Evolutionary conservation across 2,797 vertebrate species (phyloP), one percentile per base, ranked within the genome.

Genomic region (Coregonus sp.): DNA sequence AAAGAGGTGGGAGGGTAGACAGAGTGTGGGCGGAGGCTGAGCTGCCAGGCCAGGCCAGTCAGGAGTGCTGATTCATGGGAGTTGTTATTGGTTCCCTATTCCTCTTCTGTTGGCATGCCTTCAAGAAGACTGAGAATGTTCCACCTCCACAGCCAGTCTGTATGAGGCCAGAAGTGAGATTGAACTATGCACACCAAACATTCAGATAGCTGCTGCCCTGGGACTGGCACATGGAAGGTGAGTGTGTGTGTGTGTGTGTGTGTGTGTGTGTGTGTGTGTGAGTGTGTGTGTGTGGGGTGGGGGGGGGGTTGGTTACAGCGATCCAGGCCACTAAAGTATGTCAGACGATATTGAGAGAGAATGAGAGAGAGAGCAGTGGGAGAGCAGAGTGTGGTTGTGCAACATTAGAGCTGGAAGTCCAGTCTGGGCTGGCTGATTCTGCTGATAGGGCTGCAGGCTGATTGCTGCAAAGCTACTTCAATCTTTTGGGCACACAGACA

Each of bases 61-160:
- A 84, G 82, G 80, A 90, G 76, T 87, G 89, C 89, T 91, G 91
- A 92, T 88, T 93, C 92, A 92, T 88, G 84, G 86, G 81, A 84
- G 86, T 31, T 66, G 79, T 87, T 90, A 92, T 93, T 86, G 91
- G 92, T 92, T 92, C 90, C 88, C 90, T 86, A 90, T 91, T 85
- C 74, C 75, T 87, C 82, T 33, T 11, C 83, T 84, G 85, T 82
- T 86, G 81, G 82, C 84, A 80, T 78, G 82, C 69, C 86, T 82
- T 84, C 76, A 81, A 82, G 85, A 84, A 77, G 86, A 86, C 82
- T 85, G 82, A 80, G 82, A 66, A 84, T 68, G 84, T 81, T 85
- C 81, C 80, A 79, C 82, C 87, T 78, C 76, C 54, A 59, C 18
- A 59, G 18, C 18, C 74, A 73, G 86, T 88, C 86, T 78, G 74